Percentiles rank a stretch among this genome's conserved stretches.
Conservation (phyloP, 2,113 vertebrate genomes). For the Otocyon megalotis region DNA sequence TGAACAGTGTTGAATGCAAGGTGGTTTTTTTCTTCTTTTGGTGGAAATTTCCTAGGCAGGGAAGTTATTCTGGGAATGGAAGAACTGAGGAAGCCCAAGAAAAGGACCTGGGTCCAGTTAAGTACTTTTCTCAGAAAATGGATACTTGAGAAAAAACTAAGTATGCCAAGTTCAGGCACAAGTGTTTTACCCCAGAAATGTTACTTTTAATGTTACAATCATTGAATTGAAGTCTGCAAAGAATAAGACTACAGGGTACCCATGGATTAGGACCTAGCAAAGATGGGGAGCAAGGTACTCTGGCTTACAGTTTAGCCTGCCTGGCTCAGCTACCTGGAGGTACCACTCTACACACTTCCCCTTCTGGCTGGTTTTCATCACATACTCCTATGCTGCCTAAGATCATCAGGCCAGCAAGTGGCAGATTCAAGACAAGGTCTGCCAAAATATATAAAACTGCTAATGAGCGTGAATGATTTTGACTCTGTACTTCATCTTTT, state of each 20-base stretch:
- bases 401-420: background rate
- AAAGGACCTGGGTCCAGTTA: conserved; percentile 4
- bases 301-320: background rate
- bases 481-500: background rate
- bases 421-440: background rate
- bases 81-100: background rate
- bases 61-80: conserved; percentile 14
- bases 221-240: conserved; percentile 32
- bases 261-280: background rate
- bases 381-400: background rate
- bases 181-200: conserved; percentile 34
- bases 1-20: background rate
- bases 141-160: conserved; percentile 30
- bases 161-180: background rate
- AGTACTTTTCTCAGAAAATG: background rate
- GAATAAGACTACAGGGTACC: background rate
- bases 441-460: background rate
- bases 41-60: background rate
- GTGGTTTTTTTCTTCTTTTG: background rate
- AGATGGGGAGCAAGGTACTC: background rate
- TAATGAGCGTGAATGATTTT: background rate
- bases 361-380: background rate
- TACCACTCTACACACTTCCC: background rate
- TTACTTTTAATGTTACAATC: conserved; percentile 22
- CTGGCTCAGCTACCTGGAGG: background rate